Conservation (phyloP, 2,888 invertebrate species). For the Eumacrocentrus americanus region DNA sequence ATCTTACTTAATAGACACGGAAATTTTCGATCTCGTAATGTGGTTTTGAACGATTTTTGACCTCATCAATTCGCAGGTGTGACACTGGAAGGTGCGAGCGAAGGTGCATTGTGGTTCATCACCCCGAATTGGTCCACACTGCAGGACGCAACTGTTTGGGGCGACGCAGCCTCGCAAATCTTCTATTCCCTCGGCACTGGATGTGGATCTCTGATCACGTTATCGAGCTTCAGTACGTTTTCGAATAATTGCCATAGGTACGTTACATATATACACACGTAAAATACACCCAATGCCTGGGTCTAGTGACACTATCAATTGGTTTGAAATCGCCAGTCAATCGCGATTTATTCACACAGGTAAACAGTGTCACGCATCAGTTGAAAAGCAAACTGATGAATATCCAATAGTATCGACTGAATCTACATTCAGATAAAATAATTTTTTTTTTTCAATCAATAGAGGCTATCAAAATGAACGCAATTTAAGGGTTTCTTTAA, state of each 20-base stretch:
- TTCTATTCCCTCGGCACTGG: conserved; percentile 84
- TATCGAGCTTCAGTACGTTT: conserved; percentile 78
- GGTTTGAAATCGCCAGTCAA: background rate
- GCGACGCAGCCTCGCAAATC: conserved; percentile 82
- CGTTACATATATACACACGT: conserved; percentile 13
- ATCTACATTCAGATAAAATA: background rate
- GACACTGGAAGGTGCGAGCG: conserved; percentile 72
- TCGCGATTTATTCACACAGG: conserved; percentile 25
- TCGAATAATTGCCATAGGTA: conserved; percentile 71
- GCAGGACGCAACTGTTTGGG: conserved; percentile 74
- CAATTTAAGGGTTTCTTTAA: too few relatives aligned
- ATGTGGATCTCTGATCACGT: conserved; percentile 75
- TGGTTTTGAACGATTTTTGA: background rate
- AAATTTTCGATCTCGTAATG: background rate
- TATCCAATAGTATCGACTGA: background rate
- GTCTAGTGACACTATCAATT: conserved; percentile 18
- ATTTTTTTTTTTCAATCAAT: too few relatives aligned
- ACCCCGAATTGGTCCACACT: conserved; percentile 75
- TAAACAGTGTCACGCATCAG: background rate
- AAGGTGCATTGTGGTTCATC: conserved; percentile 77
- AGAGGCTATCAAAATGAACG: too few relatives aligned
- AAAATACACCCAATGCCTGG: conserved; percentile 16
- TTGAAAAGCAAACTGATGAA: background rate
- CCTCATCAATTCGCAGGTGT: conserved; percentile 64
- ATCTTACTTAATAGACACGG: too few relatives aligned